These are phyloP conservation scores for Lamprotornis superbus DNA, from an alignment of 2,113 vertebrate species.

Conservation along the genomic window DNA sequence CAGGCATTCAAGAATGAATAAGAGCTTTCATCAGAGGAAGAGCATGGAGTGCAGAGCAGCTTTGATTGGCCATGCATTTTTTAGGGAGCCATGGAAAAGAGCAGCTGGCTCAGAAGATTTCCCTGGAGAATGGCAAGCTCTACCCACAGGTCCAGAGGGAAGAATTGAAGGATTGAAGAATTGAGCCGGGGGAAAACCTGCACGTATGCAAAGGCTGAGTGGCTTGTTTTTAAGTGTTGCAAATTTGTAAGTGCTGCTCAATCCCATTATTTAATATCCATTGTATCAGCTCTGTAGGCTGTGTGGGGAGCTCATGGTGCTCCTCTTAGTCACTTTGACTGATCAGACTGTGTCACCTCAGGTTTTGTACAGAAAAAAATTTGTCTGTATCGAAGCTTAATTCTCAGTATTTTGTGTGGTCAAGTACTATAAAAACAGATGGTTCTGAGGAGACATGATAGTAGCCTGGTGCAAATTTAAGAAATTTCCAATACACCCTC, in stretches of 20 bases:
- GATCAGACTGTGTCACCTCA: neutral
- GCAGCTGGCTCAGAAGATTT: neutral
- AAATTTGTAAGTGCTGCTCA: neutral
- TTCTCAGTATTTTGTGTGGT: neutral
- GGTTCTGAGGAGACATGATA: neutral
- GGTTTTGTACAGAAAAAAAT: neutral
- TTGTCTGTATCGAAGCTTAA: neutral
- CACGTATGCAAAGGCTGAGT: neutral
- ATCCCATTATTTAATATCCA: neutral
- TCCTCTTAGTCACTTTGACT: neutral
- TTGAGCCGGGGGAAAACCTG: neutral
- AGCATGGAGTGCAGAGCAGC: neutral
- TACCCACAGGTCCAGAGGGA: neutral
- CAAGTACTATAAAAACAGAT: neutral
- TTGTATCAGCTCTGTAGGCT: neutral
- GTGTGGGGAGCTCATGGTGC: neutral
- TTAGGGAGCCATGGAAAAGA: neutral
- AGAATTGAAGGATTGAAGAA: neutral
- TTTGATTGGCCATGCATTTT: neutral
- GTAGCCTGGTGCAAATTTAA: neutral
- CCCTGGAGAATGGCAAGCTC: neutral
- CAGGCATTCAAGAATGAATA: neutral
- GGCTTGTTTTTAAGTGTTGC: neutral
- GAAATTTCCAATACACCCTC: neutral
- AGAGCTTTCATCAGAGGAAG: neutral